Base-by-base conservation (phyloP, 2,888 invertebrate genomes). In the Mythimna lalbum region DNA sequence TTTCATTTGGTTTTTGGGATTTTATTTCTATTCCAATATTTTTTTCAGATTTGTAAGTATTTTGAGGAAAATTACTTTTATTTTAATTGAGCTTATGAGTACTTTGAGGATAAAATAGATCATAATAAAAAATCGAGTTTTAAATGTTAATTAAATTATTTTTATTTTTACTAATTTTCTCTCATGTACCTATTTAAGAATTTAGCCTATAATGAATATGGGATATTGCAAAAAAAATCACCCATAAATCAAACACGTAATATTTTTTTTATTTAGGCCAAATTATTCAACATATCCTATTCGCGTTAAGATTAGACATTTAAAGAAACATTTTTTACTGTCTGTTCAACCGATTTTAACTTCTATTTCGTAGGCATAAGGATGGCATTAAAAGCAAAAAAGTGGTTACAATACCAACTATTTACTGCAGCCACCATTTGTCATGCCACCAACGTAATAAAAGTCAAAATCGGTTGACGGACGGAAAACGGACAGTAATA, bases 1-100 rank as follows among this genome's bases (percentile, higher is more conserved):
- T 77, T 76, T 64, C 39, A 56, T 77, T 65, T 69, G 59, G 64
- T 47, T 43, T 76, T 33, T 59, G 19, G 23, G 27, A 10, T 47
- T 59, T 36, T 23, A 21, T 53, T 64, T 60, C 0, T 12, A 1
- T 47, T 31, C 23, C 0, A 23, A 52, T 17, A 1, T 6, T 19
- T 3, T 31, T 39, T 50, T n/a, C 23, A 27, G 14, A 33, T n/a
- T 4, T 57, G 76, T 72, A 69, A 57, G 72, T 76, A 57, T 52
- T 76, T 47, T 19, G 5, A 36, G 17, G 33, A 57, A 50, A 14
- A 21, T 36, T 21, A 0, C 47, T 43, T 47, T 6, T 21, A 6
- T 62, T 73, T 47, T 4, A 52, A 9, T n/a, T 27, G 19, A 36
- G 1, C 2, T 39, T 31, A 33, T 19, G 5, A 31, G 4, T 47